Base-by-base conservation (phyloP, 2,113 vertebrate genomes). In the Sprattus sprattus region DNA sequence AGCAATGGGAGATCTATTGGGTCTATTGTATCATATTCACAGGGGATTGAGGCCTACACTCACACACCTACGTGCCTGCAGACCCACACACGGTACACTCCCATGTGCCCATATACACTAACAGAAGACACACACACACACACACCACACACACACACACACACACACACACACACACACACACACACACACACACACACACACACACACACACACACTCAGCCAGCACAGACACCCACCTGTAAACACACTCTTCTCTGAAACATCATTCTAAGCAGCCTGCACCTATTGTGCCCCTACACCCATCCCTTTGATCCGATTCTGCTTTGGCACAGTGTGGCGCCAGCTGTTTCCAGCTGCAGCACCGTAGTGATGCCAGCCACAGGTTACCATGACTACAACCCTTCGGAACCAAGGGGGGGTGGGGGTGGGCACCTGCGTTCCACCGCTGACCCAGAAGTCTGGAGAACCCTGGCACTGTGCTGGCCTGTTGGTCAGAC, bases 181-280 rank as follows among this genome's bases (percentile, higher is more conserved):
- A 52, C 2, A 52, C 2, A 52, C 50, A 52, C 10, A 52, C 10
- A 52, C 9, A 52, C 13, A 52, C 18, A 54, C 18, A 16, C 71
- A 86, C 45, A 83, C 46, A 45, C 81, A 86, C 92, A 85, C 82
- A 94, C 92, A 64, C 57, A 67, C 60, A 67, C 60, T 25, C 60
- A 67, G 20, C 20, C 57, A 64, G n/a, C 60, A 25, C 60, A 0
- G 5, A 67, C 22, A 25, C 60, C 6, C 7, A 67, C 3, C 25
- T n/a, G 1, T 28, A 67, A 18, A 3, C 60, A 67, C 60, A 67
- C 60, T 25, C 22, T 54, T 54, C 15, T 54, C 54, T 22, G 5
- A 22, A 18, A 60, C 20, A 60, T 60, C 20, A 60, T 22, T 22
- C 20, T 60, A 0, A 1, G 18, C 18, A 20, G 3, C 18, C 54